A percentile compares a stretch with the other conserved stretches of the same genome.
These are phyloP conservation scores for Hydrozoanthus tunicans DNA, from an alignment of 64 coral and sea anemone species.

Conservation along the genomic window DNA sequence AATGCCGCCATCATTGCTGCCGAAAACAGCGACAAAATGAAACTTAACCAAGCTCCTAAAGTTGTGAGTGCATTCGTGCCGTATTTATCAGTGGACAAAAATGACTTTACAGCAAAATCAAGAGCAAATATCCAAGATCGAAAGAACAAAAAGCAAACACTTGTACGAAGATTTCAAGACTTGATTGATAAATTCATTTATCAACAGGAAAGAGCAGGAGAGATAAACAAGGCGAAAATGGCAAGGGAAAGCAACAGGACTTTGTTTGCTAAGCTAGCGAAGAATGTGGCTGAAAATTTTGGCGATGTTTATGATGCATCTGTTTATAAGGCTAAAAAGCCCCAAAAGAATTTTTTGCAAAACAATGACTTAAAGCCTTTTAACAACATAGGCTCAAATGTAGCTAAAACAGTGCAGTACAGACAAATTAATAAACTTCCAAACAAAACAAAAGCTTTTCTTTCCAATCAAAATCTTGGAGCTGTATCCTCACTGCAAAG, in stretches of 20 bases:
- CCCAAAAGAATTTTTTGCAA: not conserved
- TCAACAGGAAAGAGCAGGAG: conserved; percentile 28
- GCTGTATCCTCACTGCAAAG: not conserved
- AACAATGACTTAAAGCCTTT: not conserved
- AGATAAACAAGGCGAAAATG: not conserved
- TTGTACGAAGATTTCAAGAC: conserved; percentile 5
- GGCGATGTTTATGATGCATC: conserved; percentile 1
- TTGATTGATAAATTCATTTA: conserved; percentile 26
- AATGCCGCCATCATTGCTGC: conserved; percentile 51
- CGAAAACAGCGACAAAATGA: conserved; percentile 9
- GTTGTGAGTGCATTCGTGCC: conserved; percentile 44
- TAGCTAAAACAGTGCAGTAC: not conserved
- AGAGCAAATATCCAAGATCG: conserved; percentile 41
- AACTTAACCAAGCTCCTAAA: not conserved
- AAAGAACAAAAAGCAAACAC: not conserved
- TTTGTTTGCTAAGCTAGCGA: not conserved
- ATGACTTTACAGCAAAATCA: conserved; percentile 22
- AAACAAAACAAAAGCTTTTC: not conserved
- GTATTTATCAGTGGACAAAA: not conserved
- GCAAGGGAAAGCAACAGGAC: not conserved
- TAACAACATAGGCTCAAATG: not conserved
- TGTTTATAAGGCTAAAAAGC: not conserved
- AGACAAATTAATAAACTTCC: not conserved
- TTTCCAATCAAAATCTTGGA: not conserved
- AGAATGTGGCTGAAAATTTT: not conserved